Percentiles rank a stretch among this genome's conserved stretches.
phyloP scores from a whole-genome alignment of 2,888 invertebrate genomes.

The Amblyteles armatorius region DNA sequence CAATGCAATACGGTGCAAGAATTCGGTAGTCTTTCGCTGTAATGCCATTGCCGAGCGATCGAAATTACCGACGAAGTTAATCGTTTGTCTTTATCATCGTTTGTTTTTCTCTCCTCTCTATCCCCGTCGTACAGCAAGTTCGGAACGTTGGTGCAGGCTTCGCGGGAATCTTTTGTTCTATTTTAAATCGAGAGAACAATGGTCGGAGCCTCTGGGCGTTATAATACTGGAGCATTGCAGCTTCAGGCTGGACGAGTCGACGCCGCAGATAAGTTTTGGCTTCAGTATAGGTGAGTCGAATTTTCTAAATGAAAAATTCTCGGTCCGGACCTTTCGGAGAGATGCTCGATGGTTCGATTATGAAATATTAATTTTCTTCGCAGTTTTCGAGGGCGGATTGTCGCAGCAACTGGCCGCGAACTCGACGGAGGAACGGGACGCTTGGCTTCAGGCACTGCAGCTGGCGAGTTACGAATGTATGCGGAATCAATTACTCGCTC shows the following conservation, averaged over 20 bases:
- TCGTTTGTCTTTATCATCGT: conserved; percentile 36
- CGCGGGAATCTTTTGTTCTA: conserved; percentile 97
- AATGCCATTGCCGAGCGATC: background rate
- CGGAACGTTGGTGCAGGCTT: conserved; percentile 95
- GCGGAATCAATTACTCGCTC: conserved; percentile 89
- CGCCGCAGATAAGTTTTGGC: conserved; percentile 91
- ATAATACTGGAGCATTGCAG: conserved; percentile 95
- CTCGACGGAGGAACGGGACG: conserved; percentile 92
- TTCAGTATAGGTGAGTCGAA: conserved; percentile 90
- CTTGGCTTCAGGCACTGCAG: conserved; percentile 94
- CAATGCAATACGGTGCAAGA: conserved; percentile 2
- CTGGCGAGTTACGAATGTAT: conserved; percentile 94
- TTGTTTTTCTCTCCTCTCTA: conserved; percentile 70
- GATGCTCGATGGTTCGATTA: background rate
- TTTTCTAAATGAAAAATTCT: conserved; percentile 8
- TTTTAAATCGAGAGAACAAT: conserved; percentile 94
- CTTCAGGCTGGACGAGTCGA: conserved; percentile 85
- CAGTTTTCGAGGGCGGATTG: conserved; percentile 94
- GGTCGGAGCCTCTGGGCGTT: conserved; percentile 95
- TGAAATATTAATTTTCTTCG: conserved; percentile 28
- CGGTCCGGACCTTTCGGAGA: background rate
- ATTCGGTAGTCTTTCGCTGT: conserved; percentile 8
- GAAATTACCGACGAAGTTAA: conserved; percentile 8
- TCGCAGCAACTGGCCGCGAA: conserved; percentile 93
- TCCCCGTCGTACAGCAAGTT: conserved; percentile 87